These are phyloP conservation scores for Prunella himalayana DNA, from an alignment of 2,113 vertebrate genomes.

Conservation along the genomic window DNA sequence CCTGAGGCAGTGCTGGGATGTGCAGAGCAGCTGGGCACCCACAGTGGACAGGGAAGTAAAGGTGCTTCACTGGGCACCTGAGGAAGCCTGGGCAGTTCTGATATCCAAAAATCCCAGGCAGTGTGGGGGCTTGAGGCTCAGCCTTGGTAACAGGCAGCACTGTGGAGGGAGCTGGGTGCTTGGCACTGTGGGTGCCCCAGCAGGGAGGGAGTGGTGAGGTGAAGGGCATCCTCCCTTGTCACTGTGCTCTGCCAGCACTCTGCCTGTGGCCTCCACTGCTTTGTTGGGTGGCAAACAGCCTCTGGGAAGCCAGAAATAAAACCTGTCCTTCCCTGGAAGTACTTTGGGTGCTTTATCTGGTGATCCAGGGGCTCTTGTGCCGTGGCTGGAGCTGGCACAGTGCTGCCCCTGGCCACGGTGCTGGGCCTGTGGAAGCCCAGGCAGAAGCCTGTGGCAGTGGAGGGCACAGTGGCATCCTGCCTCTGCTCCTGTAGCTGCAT, in stretches of 20 bases:
- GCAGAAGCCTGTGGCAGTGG: background rate
- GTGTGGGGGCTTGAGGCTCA: fast-evolving
- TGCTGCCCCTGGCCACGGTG: fast-evolving
- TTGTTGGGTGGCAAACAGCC: background rate
- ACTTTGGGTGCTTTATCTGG: background rate
- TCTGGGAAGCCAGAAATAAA: constrained; percentile 17
- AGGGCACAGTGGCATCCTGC: background rate
- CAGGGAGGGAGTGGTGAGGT: background rate
- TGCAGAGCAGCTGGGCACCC: fast-evolving
- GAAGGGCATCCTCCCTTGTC: background rate
- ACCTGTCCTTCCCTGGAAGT: background rate
- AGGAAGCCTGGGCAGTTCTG: fast-evolving
- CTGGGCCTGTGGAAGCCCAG: fast-evolving
- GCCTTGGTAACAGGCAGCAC: background rate
- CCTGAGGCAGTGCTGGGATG: background rate
- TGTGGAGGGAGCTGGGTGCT: fast-evolving
- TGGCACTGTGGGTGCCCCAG: background rate
- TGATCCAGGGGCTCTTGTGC: background rate
- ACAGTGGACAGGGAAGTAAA: fast-evolving
- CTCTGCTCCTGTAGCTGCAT: background rate
- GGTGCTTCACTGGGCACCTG: fast-evolving
- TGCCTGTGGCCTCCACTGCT: fast-evolving
- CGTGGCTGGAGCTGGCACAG: background rate
- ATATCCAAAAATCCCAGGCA: background rate
- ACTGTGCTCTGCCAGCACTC: background rate